Percentiles rank a stretch among this genome's conserved stretches.
Conservation (phyloP, 2,888 invertebrate genomes). For the Lucinisca nassula region DNA sequence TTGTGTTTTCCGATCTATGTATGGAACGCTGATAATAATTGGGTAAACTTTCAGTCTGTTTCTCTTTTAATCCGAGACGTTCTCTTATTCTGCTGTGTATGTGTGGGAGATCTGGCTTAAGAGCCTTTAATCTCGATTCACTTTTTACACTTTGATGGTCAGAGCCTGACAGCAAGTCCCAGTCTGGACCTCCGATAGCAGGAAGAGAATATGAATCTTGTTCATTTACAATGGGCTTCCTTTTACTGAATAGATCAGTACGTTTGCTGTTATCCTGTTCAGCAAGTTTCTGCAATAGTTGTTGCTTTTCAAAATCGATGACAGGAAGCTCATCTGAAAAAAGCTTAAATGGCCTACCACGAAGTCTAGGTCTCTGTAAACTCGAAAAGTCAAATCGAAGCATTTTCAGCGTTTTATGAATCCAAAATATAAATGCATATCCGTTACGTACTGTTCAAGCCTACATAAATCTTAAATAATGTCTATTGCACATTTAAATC, state of each 20-base stretch:
- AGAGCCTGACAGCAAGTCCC: not conserved
- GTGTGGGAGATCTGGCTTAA: not conserved
- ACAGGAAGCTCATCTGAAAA: constrained; percentile 8
- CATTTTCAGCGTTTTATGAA: not conserved
- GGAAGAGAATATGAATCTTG: not conserved
- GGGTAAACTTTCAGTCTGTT: not conserved
- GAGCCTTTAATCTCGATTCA: not conserved
- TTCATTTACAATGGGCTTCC: not conserved
- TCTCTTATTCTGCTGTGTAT: not conserved
- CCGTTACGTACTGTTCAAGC: too few species aligned
- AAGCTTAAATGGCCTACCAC: constrained; percentile 6
- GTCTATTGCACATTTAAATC: too few species aligned
- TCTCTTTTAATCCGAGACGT: not conserved
- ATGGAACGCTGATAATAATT: not conserved
- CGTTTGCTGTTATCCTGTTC: not conserved
- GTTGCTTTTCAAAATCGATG: constrained; percentile 8
- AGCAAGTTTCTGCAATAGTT: not conserved
- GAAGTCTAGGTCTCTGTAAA: not conserved
- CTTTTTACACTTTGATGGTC: not conserved
- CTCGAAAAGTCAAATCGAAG: not conserved
- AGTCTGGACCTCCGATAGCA: not conserved
- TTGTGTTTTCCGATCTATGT: not conserved
- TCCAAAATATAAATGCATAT: too few species aligned
- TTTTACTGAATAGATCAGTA: not conserved
- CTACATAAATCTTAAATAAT: too few species aligned